Evolutionary conservation across 2,113 vertebrate species (phyloP).

Genomic region (Rynchops niger): DNA sequence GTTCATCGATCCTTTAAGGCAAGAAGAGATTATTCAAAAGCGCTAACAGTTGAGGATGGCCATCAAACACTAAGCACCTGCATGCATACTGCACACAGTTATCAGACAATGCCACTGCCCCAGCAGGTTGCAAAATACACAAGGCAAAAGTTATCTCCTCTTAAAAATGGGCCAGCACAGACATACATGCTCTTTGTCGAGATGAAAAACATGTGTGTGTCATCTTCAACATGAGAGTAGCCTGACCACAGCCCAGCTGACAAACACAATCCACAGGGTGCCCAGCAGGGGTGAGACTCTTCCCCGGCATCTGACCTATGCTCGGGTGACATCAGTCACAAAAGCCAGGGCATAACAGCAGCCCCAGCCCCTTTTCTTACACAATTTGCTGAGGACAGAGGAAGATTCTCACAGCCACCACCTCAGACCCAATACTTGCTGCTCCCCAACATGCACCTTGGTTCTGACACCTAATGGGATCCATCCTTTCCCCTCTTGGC

Average conservation of each 20-base stretch:
- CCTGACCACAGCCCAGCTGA: not conserved
- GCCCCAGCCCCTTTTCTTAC: not conserved
- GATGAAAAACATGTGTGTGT: rapidly evolving
- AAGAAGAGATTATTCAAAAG: not conserved
- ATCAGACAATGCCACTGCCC: not conserved
- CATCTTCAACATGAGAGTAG: not conserved
- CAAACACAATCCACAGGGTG: not conserved
- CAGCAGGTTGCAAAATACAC: not conserved
- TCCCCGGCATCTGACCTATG: not conserved
- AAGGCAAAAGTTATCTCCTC: not conserved
- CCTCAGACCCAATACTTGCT: not conserved
- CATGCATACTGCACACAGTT: rapidly evolving
- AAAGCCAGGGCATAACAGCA: not conserved
- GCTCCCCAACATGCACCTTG: rapidly evolving
- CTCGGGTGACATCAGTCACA: not conserved
- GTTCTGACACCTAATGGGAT: not conserved
- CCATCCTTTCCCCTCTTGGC: not conserved
- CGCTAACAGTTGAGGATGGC: not conserved
- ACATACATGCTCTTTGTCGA: rapidly evolving
- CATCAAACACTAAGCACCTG: not conserved
- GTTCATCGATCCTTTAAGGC: not conserved
- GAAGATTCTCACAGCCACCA: not conserved
- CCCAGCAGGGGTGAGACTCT: not conserved
- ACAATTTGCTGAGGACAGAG: not conserved
- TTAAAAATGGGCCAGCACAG: not conserved